phyloP scores from a whole-genome alignment of 2,797 vertebrate species.

The Sebastes taczanowskii region DNA sequence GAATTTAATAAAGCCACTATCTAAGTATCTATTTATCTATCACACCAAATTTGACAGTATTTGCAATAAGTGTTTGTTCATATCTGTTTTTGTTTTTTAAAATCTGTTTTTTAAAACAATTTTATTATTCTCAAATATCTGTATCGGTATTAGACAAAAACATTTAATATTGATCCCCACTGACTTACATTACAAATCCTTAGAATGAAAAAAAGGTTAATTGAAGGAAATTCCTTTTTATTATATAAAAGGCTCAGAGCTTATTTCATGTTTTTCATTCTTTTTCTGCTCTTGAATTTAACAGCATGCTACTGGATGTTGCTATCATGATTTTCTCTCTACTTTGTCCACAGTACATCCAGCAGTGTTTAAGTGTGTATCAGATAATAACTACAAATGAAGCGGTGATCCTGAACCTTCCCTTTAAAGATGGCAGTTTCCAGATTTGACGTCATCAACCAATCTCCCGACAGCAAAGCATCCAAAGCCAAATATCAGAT shows the following conservation, averaged over 20 bases:
- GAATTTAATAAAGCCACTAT: no score
- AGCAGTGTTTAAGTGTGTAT: background rate
- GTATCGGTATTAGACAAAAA: background rate
- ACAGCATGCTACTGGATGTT: background rate
- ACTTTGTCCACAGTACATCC: background rate
- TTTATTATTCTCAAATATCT: background rate
- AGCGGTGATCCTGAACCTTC: conserved; percentile 55
- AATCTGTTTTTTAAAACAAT: background rate
- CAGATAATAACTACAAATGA: background rate
- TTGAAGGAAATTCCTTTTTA: background rate
- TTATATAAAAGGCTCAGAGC: background rate
- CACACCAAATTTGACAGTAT: rapidly evolving
- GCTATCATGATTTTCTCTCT: background rate
- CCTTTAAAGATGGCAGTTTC: conserved; percentile 37
- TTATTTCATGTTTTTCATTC: background rate
- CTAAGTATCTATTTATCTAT: no score
- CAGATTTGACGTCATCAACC: background rate
- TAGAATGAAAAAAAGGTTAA: background rate
- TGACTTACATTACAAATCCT: background rate
- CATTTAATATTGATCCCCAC: background rate
- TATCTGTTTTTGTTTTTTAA: background rate
- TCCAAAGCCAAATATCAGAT: conserved; percentile 32
- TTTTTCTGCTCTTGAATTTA: background rate
- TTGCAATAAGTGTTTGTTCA: background rate
- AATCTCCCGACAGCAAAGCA: conserved; percentile 30